A percentile compares a stretch with the other conserved stretches of the same genome.
phyloP scores from a whole-genome alignment of 2,113 vertebrate genomes.

The Gymnarchus niloticus region DNA sequence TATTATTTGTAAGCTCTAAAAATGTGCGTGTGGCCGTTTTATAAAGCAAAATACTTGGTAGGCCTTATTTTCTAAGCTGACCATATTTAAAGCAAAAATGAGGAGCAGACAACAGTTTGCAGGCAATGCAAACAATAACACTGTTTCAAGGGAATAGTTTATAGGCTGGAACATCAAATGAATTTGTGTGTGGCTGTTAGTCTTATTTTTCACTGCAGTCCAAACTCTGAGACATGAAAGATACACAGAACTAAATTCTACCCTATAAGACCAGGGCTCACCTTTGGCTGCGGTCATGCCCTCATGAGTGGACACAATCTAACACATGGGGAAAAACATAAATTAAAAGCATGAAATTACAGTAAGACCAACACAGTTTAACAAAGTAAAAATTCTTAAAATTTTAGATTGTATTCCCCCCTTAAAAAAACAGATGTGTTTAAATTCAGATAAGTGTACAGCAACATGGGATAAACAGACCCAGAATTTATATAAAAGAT shows the following conservation, averaged over 20 bases:
- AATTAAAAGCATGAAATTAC: neutral
- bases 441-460: neutral
- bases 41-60: neutral
- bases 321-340: constrained; percentile 38
- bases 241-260: neutral
- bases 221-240: neutral
- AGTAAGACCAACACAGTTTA: neutral
- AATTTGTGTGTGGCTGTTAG: too few species aligned
- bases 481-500: neutral
- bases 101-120: constrained; percentile 38
- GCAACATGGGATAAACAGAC: neutral
- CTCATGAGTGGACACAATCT: constrained; percentile 76
- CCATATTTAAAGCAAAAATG: constrained; percentile 30
- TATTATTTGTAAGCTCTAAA: neutral
- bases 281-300: constrained; percentile 80
- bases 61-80: constrained; percentile 9
- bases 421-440: neutral
- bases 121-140: constrained; percentile 10
- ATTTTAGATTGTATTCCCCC: neutral
- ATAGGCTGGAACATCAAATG: neutral
- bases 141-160: constrained; percentile 4
- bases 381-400: neutral
- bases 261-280: constrained; percentile 42
- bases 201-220: neutral
- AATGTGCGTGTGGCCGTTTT: neutral